Conservation (phyloP, 1,140 invertebrate species). For the Lordiphosa mommai region DNA sequence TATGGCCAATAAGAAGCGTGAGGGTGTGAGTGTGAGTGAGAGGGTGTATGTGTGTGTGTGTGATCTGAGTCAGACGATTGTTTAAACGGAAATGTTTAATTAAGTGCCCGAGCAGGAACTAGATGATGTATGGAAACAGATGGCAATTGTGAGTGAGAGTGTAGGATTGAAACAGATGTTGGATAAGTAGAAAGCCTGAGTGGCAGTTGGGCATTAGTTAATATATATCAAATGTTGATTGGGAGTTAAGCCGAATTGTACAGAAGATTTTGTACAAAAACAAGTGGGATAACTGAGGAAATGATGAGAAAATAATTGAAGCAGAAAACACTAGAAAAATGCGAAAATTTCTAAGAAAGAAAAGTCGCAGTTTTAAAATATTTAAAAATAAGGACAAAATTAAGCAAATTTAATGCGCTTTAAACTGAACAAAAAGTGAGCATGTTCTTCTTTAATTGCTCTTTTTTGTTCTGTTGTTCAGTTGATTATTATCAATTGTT, state of each 20-base stretch:
- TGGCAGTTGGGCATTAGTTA: conserved; percentile 9
- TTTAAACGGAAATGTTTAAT: conserved; percentile 55
- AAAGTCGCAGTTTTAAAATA: too few species aligned
- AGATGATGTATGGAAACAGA: conserved; percentile 16
- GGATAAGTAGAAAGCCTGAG: neutral
- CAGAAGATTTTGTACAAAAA: too few species aligned
- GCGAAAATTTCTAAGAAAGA: too few species aligned
- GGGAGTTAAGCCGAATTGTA: neutral
- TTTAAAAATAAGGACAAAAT: too few species aligned
- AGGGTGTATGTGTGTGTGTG: neutral
- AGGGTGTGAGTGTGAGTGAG: neutral
- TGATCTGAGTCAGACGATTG: conserved; percentile 18
- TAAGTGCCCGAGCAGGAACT: conserved; percentile 28
- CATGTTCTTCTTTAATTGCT: too few species aligned
- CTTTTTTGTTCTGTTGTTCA: too few species aligned
- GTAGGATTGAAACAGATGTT: conserved; percentile 24
- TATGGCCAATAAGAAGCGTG: conserved; percentile 7
- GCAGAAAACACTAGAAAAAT: too few species aligned
- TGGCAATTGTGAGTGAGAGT: conserved; percentile 4
- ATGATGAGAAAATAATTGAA: too few species aligned
- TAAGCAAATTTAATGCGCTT: too few species aligned
- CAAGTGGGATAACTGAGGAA: neutral
- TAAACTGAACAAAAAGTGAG: too few species aligned
- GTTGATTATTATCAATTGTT: too few species aligned
- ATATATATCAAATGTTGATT: neutral